Conservation (phyloP, 2,888 invertebrate genomes). For the Idaea straminata region DNA sequence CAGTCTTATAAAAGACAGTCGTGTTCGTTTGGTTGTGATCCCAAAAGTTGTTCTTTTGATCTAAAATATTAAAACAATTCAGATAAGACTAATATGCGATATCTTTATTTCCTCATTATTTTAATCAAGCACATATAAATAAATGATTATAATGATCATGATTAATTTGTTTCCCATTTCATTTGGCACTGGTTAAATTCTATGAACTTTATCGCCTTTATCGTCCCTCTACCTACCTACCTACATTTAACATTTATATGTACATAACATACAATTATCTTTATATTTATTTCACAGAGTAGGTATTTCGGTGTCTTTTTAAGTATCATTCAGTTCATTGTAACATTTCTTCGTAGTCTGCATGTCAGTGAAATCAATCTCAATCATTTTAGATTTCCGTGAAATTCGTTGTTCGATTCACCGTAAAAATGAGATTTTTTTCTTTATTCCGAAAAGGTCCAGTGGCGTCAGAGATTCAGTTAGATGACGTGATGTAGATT, state of each 20-base stretch:
- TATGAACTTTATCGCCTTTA: background rate
- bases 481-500: background rate
- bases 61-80: background rate
- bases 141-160: background rate
- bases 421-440: background rate
- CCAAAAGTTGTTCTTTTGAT: too few species aligned
- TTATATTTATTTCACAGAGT: too few species aligned
- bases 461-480: background rate
- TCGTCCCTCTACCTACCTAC: background rate
- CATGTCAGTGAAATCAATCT: background rate
- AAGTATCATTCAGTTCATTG: background rate
- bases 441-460: background rate
- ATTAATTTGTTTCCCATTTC: background rate
- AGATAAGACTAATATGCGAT: background rate
- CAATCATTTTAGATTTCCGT: constrained; percentile 1
- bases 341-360: background rate
- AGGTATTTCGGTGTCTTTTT: too few species aligned
- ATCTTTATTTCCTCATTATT: background rate
- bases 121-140: background rate
- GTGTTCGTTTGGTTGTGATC: too few species aligned
- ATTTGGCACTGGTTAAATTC: background rate
- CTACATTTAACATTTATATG: background rate
- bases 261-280: too few species aligned
- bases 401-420: background rate
- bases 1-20: too few species aligned